These are phyloP conservation scores for Lasioglossum lativentre DNA, from an alignment of 2,888 invertebrate species.

Conservation along the genomic window DNA sequence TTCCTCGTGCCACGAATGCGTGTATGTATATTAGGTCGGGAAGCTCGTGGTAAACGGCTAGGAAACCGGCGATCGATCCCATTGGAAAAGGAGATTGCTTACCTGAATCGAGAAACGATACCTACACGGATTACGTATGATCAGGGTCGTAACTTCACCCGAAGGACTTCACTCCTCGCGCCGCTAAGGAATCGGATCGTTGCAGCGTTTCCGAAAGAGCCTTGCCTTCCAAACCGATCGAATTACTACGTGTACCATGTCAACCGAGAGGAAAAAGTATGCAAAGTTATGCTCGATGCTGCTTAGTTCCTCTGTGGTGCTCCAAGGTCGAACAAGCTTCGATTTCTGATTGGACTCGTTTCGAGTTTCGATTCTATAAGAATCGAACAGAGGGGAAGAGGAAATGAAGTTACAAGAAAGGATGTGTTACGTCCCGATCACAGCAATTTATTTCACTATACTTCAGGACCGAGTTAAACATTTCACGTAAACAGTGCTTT, in stretches of 20 bases:
- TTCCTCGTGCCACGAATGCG: conserved; percentile 17
- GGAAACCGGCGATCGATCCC: conserved; percentile 51
- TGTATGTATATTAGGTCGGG: conserved; percentile 35
- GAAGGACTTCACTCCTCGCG: conserved; percentile 68
- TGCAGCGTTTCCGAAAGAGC: conserved; percentile 21
- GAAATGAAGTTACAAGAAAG: too few relatives aligned
- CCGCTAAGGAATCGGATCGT: conserved; percentile 59
- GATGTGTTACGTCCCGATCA: too few relatives aligned
- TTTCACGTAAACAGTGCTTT: too few relatives aligned
- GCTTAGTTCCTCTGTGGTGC: neutral
- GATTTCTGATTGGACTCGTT: neutral
- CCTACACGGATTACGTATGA: conserved; percentile 61
- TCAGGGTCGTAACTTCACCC: conserved; percentile 69
- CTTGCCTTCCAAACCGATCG: conserved; percentile 47
- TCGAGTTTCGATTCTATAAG: too few relatives aligned
- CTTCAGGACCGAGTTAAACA: too few relatives aligned
- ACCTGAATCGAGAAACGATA: conserved; percentile 67
- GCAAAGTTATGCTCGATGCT: conserved; percentile 18
- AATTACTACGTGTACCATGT: conserved; percentile 49
- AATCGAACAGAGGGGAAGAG: too few relatives aligned
- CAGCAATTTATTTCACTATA: too few relatives aligned
- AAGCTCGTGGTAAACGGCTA: conserved; percentile 46
- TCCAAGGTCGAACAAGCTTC: neutral
- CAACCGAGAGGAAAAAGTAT: conserved; percentile 4
- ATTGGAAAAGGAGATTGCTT: conserved; percentile 46